Base-by-base conservation (phyloP, 1,140 invertebrate genomes). In the Drosophila trapezifrons region DNA sequence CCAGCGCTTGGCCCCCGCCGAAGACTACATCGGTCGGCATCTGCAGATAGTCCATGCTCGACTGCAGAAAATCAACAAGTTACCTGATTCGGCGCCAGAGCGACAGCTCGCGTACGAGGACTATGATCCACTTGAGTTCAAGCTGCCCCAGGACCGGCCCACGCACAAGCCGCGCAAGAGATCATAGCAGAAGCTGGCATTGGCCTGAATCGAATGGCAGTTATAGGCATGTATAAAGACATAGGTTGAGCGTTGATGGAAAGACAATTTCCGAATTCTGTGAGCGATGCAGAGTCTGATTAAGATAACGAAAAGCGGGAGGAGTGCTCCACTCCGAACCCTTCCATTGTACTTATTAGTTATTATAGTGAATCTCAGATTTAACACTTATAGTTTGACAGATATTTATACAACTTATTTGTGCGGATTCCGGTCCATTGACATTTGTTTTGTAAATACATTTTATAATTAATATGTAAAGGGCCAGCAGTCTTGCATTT, bases 1-100 rank as follows among this genome's bases (percentile, higher is more conserved):
- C 1, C 95, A 96, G 40, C 92, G 94, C 9, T 93, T 98, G 17
- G 97, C 97, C 0, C 97, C 97, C 0, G 93, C 95, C 62, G 97
- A 98, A 91, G 96, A 97, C 79, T 99, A 99, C 93, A 97, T 99
- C 25, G 93, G 96, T 10, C 94, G 96, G 10, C 98, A 99, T 92
- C 93, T 99, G 51, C 78, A 92, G 65, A 92, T 92, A 56, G 91
- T 92, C 3, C 67, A 83, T 32, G 69, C 81, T 47, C 90, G 91
- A 40, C 52, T 92, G 65, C 70, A 82, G 32, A 92, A 92, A 84
- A 78, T 92, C 49, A 77, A 87, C 73, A 89, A 90, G 80, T 80
- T 90, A 82, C 90, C 91, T 80, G 90, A 90, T 42, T 70, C 81
- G 59, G 77, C 85, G 65, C 76, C 74, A 12, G 91, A 92, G 69